A percentile compares a stretch with the other conserved stretches of the same genome.
Conservation (phyloP, 2,797 vertebrate genomes). For the Graptemys geographica region DNA sequence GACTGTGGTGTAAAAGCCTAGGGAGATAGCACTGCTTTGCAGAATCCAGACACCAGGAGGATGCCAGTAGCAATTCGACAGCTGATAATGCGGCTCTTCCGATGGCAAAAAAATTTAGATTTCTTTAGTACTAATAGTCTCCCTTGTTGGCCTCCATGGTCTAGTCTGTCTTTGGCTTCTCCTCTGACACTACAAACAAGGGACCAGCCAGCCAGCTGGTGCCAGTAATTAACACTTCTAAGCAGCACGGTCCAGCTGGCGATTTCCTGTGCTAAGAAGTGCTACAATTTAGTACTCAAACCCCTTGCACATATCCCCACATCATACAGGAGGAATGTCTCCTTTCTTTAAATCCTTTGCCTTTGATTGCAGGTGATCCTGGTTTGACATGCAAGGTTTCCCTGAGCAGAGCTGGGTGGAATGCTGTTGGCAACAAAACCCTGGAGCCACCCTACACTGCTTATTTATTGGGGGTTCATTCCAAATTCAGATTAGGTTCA, state of each 20-base stretch:
- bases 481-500: neutral
- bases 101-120: neutral
- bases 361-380: neutral
- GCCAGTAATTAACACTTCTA: neutral
- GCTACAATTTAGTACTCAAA: neutral
- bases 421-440: neutral
- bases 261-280: neutral
- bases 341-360: neutral
- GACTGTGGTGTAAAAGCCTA: neutral
- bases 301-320: neutral
- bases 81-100: neutral
- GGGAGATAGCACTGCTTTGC: neutral
- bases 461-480: rapidly evolving
- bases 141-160: rapidly evolving
- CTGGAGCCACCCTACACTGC: neutral
- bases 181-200: rapidly evolving
- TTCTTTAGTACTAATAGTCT: neutral
- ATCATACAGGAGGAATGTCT: rapidly evolving
- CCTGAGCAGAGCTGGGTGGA: neutral
- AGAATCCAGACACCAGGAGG: neutral
- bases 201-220: neutral
- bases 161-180: neutral
- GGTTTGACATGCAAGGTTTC: neutral
- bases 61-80: neutral
- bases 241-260: neutral